Conservation (phyloP, 2,888 invertebrate genomes). For the Stenurella melanura region DNA sequence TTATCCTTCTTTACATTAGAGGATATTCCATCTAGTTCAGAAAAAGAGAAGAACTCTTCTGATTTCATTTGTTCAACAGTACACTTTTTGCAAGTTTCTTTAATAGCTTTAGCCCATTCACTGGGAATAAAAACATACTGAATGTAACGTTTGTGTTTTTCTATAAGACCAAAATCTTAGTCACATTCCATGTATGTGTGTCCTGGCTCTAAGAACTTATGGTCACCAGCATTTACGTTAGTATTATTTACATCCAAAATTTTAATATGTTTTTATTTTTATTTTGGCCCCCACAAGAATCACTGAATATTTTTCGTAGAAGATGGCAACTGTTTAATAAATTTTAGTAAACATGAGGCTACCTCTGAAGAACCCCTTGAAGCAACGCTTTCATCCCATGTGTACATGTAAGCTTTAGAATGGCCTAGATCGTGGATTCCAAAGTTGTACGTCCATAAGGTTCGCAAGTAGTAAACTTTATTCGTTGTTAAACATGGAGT, state of each 20-base stretch:
- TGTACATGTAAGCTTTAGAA: too few relatives aligned
- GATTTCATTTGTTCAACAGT: not conserved
- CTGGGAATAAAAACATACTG: not conserved
- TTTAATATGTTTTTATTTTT: not conserved
- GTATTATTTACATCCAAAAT: not conserved
- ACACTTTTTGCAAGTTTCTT: not conserved
- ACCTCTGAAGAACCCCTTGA: not conserved
- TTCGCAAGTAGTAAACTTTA: too few relatives aligned
- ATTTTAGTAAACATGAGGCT: not conserved
- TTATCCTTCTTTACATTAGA: not conserved
- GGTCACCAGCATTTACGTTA: not conserved
- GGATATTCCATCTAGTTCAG: not conserved
- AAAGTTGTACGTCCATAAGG: not conserved
- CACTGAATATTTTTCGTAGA: conserved; percentile 7
- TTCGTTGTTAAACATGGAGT: too few relatives aligned
- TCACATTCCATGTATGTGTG: not conserved
- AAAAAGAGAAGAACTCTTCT: not conserved
- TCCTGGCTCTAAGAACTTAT: not conserved
- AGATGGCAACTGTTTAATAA: not conserved
- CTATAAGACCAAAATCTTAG: not conserved
- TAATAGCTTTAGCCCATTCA: not conserved
- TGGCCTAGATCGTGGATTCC: not conserved
- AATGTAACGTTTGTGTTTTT: conserved; percentile 7
- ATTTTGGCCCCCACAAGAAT: conserved; percentile 2
- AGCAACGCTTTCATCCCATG: too few relatives aligned